phyloP scores from a whole-genome alignment of 2,113 vertebrate genomes.

The Strix uralensis region DNA sequence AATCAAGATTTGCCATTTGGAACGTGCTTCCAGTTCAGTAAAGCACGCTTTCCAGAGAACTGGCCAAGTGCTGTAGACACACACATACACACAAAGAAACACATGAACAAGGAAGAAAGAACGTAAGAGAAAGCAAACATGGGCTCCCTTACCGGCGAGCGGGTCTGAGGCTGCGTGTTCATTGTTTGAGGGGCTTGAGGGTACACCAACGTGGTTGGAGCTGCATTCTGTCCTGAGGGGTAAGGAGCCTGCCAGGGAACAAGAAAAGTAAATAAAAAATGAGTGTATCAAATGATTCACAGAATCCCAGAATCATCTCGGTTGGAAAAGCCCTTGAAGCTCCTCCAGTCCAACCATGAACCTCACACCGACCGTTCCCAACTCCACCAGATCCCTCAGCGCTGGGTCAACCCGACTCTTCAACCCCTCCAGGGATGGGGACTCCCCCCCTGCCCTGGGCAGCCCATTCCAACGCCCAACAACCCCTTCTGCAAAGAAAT shows the following conservation, averaged over 20 bases:
- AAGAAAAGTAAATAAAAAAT: not conserved
- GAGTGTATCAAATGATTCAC: not conserved
- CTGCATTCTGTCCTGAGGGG: constrained; percentile 93
- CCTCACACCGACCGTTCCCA: no score
- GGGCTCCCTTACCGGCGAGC: constrained; percentile 86
- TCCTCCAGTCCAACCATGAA: no score
- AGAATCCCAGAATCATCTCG: no score
- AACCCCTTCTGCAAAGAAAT: no score
- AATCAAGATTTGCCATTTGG: not conserved
- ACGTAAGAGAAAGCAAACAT: not conserved
- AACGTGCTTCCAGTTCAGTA: constrained; percentile 7
- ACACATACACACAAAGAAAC: not conserved
- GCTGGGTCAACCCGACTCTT: no score
- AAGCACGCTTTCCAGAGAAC: constrained; percentile 7
- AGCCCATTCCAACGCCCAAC: no score
- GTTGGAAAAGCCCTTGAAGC: no score
- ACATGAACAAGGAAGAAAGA: not conserved
- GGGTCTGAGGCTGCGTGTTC: constrained; percentile 93
- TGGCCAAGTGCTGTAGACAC: not conserved
- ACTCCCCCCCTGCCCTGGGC: no score
- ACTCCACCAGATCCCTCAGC: no score
- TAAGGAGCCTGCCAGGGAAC: constrained; percentile 85
- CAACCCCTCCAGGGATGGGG: no score
- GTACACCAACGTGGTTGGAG: constrained; percentile 89
- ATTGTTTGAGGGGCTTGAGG: constrained; percentile 93